These are phyloP conservation scores for Lordiphosa mommai DNA, from an alignment of 1,140 invertebrate genomes.

Conservation along the genomic window DNA sequence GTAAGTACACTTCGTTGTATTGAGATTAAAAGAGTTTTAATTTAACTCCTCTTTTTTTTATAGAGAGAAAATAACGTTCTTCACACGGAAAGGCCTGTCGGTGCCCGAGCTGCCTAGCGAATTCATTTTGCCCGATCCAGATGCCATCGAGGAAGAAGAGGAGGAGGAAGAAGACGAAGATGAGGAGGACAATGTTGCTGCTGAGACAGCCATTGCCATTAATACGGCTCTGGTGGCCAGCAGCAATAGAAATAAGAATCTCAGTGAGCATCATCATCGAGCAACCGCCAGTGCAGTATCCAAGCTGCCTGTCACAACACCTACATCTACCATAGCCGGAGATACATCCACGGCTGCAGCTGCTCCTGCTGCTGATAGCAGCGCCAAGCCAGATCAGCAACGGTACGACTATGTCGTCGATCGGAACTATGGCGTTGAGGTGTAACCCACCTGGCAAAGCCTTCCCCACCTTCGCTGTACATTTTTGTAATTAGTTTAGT, in stretches of 20 bases:
- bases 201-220: conserved; percentile 73
- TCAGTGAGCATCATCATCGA: conserved; percentile 72
- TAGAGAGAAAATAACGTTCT: conserved; percentile 98
- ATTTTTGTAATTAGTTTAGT: conserved; percentile 74
- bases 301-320: conserved; percentile 24
- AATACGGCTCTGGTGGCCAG: conserved; percentile 76
- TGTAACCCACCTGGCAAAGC: conserved; percentile 74
- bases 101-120: conserved; percentile 89
- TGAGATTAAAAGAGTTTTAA: neutral
- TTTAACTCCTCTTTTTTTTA: conserved; percentile 43
- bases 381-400: conserved; percentile 79
- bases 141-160: conserved; percentile 66
- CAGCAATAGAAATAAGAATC: conserved; percentile 78
- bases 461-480: conserved; percentile 59
- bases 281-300: conserved; percentile 29
- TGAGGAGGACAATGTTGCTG: conserved; percentile 67
- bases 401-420: conserved; percentile 86
- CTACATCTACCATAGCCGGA: neutral
- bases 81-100: conserved; percentile 88
- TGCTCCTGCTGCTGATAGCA: conserved; percentile 24
- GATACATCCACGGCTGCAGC: neutral
- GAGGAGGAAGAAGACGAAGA: conserved; percentile 63
- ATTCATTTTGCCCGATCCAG: conserved; percentile 63
- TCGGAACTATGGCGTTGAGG: conserved; percentile 85
- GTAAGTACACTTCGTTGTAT: conserved; percentile 82